phyloP scores from a whole-genome alignment of 23 tunicate genomes.

The Halocynthia aurantium region DNA sequence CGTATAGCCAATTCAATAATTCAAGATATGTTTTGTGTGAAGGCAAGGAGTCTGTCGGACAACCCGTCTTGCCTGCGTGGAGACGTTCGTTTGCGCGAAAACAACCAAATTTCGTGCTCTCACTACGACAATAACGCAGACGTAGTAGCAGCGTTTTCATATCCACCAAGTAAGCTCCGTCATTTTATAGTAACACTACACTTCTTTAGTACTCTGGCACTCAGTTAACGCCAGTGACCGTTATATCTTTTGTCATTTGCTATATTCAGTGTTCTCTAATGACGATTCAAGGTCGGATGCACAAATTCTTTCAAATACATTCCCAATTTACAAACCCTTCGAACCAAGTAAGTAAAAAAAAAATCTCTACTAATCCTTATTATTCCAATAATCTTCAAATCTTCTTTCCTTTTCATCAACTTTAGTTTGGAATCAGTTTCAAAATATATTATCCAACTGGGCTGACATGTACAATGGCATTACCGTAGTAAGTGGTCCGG shows the following conservation, averaged over 20 bases:
- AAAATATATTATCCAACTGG: slow-evolving; percentile 46
- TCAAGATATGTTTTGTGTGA: no score
- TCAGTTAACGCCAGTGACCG: background rate
- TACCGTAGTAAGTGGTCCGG: slow-evolving; percentile 62
- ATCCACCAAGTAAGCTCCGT: slow-evolving; percentile 21
- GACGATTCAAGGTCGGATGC: slow-evolving; percentile 37
- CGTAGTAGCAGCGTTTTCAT: slow-evolving; percentile 8
- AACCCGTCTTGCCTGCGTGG: no score
- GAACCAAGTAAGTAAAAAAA: slow-evolving; percentile 13
- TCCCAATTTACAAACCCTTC: slow-evolving; percentile 54
- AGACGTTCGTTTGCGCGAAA: no score
- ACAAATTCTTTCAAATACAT: slow-evolving; percentile 24
- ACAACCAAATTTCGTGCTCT: slow-evolving; percentile 1
- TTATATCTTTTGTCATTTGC: background rate
- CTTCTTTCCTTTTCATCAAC: background rate
- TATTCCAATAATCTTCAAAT: background rate
- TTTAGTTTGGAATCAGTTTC: slow-evolving; percentile 77
- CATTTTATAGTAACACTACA: background rate
- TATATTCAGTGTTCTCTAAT: slow-evolving; percentile 47
- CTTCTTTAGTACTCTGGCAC: background rate
- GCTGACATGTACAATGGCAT: slow-evolving; percentile 52
- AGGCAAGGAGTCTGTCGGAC: no score
- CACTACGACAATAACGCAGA: slow-evolving; percentile 18
- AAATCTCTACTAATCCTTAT: background rate
- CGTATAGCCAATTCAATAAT: no score